A percentile compares a stretch with the other conserved stretches of the same genome.
phyloP scores from a whole-genome alignment of 2,797 vertebrate species.

The Gallinago solitaria region DNA sequence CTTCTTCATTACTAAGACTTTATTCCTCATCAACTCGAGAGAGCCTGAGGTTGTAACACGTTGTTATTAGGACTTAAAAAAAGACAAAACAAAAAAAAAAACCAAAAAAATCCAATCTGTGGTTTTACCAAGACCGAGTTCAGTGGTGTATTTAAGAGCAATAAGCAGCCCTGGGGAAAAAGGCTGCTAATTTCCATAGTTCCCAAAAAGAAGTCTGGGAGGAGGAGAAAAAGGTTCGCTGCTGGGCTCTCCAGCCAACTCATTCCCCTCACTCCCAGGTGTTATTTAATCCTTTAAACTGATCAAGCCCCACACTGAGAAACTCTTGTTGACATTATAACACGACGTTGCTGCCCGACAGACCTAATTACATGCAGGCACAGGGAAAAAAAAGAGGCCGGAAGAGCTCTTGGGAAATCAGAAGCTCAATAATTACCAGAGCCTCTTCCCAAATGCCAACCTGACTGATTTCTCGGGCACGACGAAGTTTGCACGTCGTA shows the following conservation, averaged over 20 bases:
- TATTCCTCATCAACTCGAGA: constrained; percentile 15
- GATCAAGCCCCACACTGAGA: background rate
- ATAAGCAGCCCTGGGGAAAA: background rate
- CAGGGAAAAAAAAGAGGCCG: background rate
- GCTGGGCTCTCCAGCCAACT: background rate
- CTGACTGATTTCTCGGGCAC: background rate
- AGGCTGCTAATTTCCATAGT: background rate
- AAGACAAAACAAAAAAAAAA: background rate
- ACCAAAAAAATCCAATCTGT: background rate
- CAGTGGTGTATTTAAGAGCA: background rate
- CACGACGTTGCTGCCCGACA: background rate
- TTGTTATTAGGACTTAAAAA: background rate
- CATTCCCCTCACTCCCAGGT: background rate
- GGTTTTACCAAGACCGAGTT: background rate
- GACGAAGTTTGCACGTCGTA: background rate
- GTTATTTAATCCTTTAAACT: background rate
- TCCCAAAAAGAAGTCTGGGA: background rate
- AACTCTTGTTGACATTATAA: background rate
- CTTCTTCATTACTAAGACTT: constrained; percentile 46
- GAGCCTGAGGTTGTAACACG: background rate
- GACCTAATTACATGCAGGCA: background rate
- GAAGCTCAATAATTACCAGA: background rate
- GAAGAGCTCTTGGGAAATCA: background rate
- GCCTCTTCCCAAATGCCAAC: background rate
- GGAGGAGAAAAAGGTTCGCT: background rate